Percentiles rank a stretch among this genome's conserved stretches.
phyloP scores from a whole-genome alignment of 1,140 invertebrate species.

The Drosophila virilis region DNA sequence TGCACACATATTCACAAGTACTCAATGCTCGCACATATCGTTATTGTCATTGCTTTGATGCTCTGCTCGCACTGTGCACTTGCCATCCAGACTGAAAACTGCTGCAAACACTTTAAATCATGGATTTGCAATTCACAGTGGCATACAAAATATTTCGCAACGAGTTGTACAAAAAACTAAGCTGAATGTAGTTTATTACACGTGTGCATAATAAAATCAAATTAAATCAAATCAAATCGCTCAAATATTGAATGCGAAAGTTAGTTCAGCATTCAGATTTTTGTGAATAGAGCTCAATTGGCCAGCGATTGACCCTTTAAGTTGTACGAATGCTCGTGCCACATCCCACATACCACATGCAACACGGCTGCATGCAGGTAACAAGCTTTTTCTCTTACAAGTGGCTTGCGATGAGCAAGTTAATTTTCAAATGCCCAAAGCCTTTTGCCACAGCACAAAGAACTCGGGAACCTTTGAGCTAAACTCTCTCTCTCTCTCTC shows the following conservation, averaged over 20 bases:
- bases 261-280: neutral
- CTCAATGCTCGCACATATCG: too few species aligned
- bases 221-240: neutral
- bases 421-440: conserved; percentile 33
- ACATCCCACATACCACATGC: neutral
- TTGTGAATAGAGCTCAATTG: neutral
- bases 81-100: too few species aligned
- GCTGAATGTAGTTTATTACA: too few species aligned
- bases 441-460: conserved; percentile 25
- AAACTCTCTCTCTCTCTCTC: neutral
- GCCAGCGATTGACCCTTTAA: conserved; percentile 1
- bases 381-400: neutral
- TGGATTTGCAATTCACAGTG: too few species aligned
- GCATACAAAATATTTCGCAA: too few species aligned
- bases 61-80: too few species aligned
- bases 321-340: neutral
- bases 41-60: too few species aligned
- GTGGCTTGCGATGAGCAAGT: conserved; percentile 30
- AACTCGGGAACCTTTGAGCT: neutral
- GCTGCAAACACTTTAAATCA: too few species aligned
- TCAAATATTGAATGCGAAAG: neutral
- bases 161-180: too few species aligned
- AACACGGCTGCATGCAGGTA: conserved; percentile 10
- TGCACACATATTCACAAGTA: neutral
- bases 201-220: neutral